Evolutionary conservation across 2,888 invertebrate species (phyloP), one percentile per base, ranked within the genome.

Genomic region (Phyllotreta cruciferae): DNA sequence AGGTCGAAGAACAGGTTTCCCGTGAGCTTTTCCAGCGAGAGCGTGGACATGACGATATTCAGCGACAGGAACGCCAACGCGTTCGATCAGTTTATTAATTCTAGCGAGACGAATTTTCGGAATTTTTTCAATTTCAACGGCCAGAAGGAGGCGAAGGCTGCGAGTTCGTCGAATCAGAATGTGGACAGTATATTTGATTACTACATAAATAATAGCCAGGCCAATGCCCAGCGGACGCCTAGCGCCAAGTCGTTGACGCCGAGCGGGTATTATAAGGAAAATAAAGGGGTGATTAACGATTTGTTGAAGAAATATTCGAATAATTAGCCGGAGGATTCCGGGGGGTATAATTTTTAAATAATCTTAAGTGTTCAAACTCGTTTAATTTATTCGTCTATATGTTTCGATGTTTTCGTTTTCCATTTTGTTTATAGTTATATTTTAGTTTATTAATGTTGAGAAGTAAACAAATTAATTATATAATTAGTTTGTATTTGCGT

Each of bases 1-100:
- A 34, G 8, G 13, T 60, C n/a, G 4, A 70, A 60, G 38, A 56
- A 52, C 36, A 62, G 14, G 14, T 38, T 62, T 6, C 38, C 61
- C 0, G 57, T 57, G 54, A 62, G 47, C 39, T 56, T 49, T 38
- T 70, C 68, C 1, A 66, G 63, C 10, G 63, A 67, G 7, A 57
- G 14, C 34, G 37, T 69, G 35, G 67, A 71, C 50, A 61, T 71
- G 63, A 66, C 66, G 3, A 73, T 74, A 9, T 73, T 74, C 39
- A 74, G 74, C 49, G 74, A 74, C 41, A 61, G 63, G 39, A 72
- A 74, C 54, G 74, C 76, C 0, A 60, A 68, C 56, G 61, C 65
- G 35, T 75, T 77, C 57, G 73, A 77, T 10, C 64, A 71, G 35
- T 77, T 74, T 60, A 57, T 76, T 0, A 74, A 74, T 54, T 77